phyloP scores from a whole-genome alignment of 2,888 invertebrate genomes.

The Stenchaetothrips biformis region DNA sequence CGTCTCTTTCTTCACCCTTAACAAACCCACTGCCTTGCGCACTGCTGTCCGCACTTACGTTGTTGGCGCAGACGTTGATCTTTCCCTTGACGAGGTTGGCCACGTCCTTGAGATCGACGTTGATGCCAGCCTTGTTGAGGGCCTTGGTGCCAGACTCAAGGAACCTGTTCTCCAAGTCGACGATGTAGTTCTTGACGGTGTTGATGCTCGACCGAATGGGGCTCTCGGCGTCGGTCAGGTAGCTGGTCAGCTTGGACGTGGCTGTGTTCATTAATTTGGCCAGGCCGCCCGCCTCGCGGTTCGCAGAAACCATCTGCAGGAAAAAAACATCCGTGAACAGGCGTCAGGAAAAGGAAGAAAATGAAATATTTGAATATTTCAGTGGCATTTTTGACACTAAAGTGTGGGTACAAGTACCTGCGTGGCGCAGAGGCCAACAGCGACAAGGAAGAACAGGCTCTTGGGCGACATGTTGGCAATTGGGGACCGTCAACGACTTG shows the following conservation, averaged over 20 bases:
- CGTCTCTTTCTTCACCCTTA: too few species aligned
- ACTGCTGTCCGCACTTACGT: neutral
- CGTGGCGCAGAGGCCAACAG: slow-evolving; percentile 7
- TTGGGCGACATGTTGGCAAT: slow-evolving; percentile 17
- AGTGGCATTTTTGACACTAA: too few species aligned
- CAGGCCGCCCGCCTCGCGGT: neutral
- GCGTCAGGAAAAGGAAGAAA: neutral
- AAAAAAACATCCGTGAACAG: neutral
- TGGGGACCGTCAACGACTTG: neutral
- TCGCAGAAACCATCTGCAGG: neutral
- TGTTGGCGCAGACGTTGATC: neutral
- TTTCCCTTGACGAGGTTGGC: neutral
- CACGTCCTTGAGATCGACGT: neutral
- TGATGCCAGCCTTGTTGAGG: neutral
- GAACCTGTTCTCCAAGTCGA: neutral
- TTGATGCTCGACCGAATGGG: neutral
- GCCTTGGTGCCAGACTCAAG: neutral
- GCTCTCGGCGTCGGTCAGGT: neutral
- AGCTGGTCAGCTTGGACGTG: neutral
- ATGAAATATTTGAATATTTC: neutral
- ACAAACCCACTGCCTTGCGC: too few species aligned
- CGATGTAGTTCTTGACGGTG: neutral
- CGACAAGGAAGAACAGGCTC: neutral
- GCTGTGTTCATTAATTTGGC: neutral
- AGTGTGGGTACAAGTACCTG: too few species aligned